Evolutionary conservation across 2,797 vertebrate species (phyloP).

Genomic region (Hydrophis major): DNA sequence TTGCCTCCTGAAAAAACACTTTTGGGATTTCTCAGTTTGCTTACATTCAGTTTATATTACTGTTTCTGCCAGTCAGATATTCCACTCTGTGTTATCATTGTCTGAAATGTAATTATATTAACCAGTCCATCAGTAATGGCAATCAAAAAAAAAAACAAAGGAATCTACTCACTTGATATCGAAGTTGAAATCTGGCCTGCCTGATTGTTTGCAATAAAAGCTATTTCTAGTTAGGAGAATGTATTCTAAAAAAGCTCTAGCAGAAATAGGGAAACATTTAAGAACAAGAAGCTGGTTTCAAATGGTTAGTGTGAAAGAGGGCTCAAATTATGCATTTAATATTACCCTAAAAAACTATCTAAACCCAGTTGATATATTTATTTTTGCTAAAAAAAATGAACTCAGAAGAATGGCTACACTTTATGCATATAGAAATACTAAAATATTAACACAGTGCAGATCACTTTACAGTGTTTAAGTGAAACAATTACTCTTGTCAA

Average conservation of each 20-base stretch:
- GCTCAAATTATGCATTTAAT: slow-evolving; percentile 8
- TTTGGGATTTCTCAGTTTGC: background rate
- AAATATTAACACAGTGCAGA: background rate
- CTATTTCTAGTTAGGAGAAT: background rate
- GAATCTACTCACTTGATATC: background rate
- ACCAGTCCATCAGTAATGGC: background rate
- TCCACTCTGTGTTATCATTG: background rate
- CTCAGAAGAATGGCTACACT: background rate
- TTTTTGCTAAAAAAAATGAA: background rate
- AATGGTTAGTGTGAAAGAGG: slow-evolving; percentile 24
- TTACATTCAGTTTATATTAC: background rate
- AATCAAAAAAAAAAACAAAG: background rate
- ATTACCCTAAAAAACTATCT: slow-evolving; percentile 1
- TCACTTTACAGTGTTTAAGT: background rate
- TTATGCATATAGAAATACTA: background rate
- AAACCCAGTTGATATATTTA: background rate
- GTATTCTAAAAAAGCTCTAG: slow-evolving; percentile 19
- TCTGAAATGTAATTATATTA: background rate
- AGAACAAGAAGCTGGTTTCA: slow-evolving; percentile 13
- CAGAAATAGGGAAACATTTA: slow-evolving; percentile 12
- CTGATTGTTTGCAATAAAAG: background rate
- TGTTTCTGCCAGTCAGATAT: background rate
- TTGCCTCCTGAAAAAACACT: too few relatives aligned
- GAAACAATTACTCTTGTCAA: background rate
- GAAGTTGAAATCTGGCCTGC: background rate